Evolutionary conservation across 2,797 vertebrate species (phyloP), one percentile per base, ranked within the genome.

Genomic region (Bucorvus abyssinicus): DNA sequence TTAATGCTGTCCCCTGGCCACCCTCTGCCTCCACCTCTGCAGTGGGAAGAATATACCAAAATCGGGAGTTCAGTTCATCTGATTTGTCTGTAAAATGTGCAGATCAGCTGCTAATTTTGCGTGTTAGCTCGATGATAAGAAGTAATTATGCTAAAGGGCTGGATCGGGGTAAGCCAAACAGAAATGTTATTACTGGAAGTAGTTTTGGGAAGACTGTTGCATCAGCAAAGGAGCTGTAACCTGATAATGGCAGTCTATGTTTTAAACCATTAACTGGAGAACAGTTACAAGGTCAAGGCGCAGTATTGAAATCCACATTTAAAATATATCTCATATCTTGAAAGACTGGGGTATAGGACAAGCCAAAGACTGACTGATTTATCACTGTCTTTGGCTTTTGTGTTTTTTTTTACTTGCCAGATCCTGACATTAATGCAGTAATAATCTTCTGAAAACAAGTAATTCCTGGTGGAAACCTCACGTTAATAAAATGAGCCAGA

Each of bases 101-200:
- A 78, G 85, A 91, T 91, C 79, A 91, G 57, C 69, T 87, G 55
- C 84, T 95, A 55, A 90, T 95, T 97, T 94, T 96, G 59, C 69
- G 45, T 90, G 56, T 92, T 89, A 59, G 79, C 53, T 64, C 18
- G n/a, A 60, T 91, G 90, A 94, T 94, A 90, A 86, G 77, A 93
- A 87, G 60, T 97, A 93, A 93, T 95, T 91, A 69, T 68, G 70
- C 49, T 59, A 30, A 84, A 80, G 52, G 64, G 7, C 94, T 94
- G 85, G 32, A 78, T 92, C 36, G 47, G 24, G 50, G 70, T 93
- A 90, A 96, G 94, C 83, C 47, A 95, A 95, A 81, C 56, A 94
- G 93, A 94, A 94, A 73, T 75, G 50, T 92, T 92, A 71, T 88
- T 97, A 42, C 73, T 95, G 96, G 91, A 96, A 96, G 77, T 74